Base-by-base conservation (phyloP, 2,888 invertebrate species). In the Trichogramma evanescens region DNA sequence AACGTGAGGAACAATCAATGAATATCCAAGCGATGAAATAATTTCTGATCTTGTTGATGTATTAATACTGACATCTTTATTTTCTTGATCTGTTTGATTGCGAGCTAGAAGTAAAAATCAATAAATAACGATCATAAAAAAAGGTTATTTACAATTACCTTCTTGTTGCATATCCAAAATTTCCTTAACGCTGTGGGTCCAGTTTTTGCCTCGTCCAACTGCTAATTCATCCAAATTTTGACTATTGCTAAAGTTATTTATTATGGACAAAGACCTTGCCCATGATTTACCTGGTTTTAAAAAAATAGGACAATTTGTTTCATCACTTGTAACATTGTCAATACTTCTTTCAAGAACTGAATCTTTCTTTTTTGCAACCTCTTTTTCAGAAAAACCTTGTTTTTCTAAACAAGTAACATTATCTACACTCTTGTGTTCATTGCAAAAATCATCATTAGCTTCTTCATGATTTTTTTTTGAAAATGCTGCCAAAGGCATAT, bases 221-320 rank as follows among this genome's bases (percentile, higher is more conserved):
- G 77, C 69, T 57, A 81, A 78, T 65, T 78, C 74, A 50, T 82
- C 80, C 46, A 83, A 63, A 59, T 82, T 69, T 4, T 79, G 77
- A 56, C 74, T 70, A 67, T 70, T 80, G 75, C 77, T 73, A 75
- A 80, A 70, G 74, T 78, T 58, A 79, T 81, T 83, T 69, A 84
- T 82, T 63, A 82, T 82, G 63, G 82, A 83, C 5, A 88, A 70
- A 0, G 87, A 86, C 69, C 87, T 82, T 54, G 85, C 82, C 86
- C 87, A 89, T 70, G 83, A 81, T 71, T 86, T 89, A 0, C 88
- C 88, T 8, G 87, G 84, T 66, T 83, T 83, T 3, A 88, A 73
- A 8, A 81, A 76, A 66, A 85, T 55, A 8, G 51, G 52, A 26
- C 26, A 26, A 26, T 26, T 26, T 45, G 8, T 45, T n/a, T 45